Evolutionary conservation across 2,113 vertebrate genomes (phyloP).

Genomic region (Hiodon tergisus): DNA sequence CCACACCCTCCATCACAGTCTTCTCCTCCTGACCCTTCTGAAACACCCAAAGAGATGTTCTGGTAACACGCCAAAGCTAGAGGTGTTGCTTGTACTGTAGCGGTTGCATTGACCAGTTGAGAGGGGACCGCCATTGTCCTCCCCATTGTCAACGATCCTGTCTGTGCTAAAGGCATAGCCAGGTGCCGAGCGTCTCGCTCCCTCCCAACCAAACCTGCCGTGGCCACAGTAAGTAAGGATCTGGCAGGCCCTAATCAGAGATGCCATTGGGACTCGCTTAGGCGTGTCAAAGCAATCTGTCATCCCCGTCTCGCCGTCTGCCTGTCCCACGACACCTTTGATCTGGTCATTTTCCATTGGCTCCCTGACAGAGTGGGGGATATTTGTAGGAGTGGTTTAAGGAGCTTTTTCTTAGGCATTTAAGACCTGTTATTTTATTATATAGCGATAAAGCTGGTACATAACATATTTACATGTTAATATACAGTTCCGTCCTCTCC

Average conservation of each 20-base stretch:
- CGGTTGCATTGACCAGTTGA: too few species aligned
- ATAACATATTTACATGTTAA: too few species aligned
- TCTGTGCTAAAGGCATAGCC: neutral
- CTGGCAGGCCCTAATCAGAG: constrained; percentile 11
- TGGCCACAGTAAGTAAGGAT: neutral
- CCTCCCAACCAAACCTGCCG: neutral
- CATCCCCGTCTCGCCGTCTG: neutral
- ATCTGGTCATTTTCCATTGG: neutral
- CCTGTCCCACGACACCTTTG: neutral
- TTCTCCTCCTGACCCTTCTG: too few species aligned
- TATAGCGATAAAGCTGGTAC: too few species aligned
- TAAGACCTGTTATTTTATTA: too few species aligned
- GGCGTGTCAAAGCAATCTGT: neutral
- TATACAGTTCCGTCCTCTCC: too few species aligned
- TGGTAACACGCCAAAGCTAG: too few species aligned
- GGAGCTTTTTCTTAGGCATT: too few species aligned
- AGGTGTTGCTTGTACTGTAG: too few species aligned
- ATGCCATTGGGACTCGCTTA: constrained; percentile 8
- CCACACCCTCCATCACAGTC: neutral
- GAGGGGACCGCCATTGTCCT: neutral
- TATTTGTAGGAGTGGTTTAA: too few species aligned
- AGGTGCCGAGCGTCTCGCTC: neutral
- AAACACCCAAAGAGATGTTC: too few species aligned
- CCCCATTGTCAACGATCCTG: neutral
- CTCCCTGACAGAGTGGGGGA: neutral